A percentile compares a stretch with the other conserved stretches of the same genome.
Conservation (phyloP, 2,797 vertebrate species). For the Euphonia xanthogaster region DNA sequence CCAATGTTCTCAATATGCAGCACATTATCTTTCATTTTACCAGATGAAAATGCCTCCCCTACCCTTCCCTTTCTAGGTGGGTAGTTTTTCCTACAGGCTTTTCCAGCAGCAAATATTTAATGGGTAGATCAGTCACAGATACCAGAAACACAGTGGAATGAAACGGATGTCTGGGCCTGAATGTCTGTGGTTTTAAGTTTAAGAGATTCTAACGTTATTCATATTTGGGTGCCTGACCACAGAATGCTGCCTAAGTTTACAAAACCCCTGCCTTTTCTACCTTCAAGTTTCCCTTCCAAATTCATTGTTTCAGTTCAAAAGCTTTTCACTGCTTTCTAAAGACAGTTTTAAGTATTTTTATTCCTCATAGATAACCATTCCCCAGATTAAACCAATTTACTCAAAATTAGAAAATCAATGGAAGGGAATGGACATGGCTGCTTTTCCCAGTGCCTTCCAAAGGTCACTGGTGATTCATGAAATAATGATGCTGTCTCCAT, state of each 20-base stretch:
- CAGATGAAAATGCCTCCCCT: no score
- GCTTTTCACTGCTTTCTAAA: slow-evolving; percentile 25
- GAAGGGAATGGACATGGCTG: slow-evolving; percentile 45
- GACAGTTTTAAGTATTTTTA: slow-evolving; percentile 17
- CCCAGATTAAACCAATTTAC: slow-evolving; percentile 70
- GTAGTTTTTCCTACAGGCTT: not conserved
- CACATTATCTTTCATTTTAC: not conserved
- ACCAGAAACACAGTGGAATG: not conserved
- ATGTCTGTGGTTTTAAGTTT: not conserved
- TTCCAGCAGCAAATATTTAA: not conserved
- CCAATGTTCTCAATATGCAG: not conserved
- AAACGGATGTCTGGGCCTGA: not conserved
- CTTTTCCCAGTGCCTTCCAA: slow-evolving; percentile 17
- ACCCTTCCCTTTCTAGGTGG: not conserved
- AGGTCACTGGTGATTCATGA: slow-evolving; percentile 61
- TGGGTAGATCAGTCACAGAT: not conserved
- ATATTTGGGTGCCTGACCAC: not conserved
- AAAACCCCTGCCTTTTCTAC: not conserved
- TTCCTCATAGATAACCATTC: slow-evolving; percentile 10
- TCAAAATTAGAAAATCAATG: slow-evolving; percentile 85
- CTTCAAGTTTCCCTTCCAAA: not conserved
- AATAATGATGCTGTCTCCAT: not conserved
- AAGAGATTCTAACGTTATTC: not conserved
- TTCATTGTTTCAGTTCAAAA: not conserved
- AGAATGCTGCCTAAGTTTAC: not conserved